Percentiles rank a stretch among this genome's conserved stretches.
phyloP scores from a whole-genome alignment of 1,140 invertebrate genomes.

The Notospermus geniculatus region DNA sequence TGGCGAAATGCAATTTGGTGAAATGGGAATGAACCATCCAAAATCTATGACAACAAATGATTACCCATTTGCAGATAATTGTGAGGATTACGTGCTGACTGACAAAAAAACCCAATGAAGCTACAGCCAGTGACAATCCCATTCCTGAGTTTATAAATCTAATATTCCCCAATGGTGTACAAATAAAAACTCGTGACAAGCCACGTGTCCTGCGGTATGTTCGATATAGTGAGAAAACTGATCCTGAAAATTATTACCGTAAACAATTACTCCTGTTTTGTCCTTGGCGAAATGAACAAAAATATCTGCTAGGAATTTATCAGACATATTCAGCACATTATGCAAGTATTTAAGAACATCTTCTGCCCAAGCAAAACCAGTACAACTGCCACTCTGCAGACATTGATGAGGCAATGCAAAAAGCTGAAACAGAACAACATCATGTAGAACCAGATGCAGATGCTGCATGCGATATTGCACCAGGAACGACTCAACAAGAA shows the following conservation, averaged over 20 bases:
- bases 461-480: too few relatives aligned
- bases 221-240: slow-evolving; percentile 9
- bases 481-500: too few relatives aligned
- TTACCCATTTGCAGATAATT: slow-evolving; percentile 4
- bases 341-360: background rate
- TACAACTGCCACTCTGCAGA: background rate
- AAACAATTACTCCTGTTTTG: slow-evolving; percentile 17
- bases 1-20: too few relatives aligned
- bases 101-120: background rate
- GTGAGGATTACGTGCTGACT: background rate
- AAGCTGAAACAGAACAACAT: background rate
- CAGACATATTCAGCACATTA: background rate
- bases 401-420: background rate
- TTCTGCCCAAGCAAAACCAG: background rate
- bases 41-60: slow-evolving; percentile 3
- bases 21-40: too few relatives aligned
- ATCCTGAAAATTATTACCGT: slow-evolving; percentile 23
- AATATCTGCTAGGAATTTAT: background rate
- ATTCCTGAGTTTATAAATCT: background rate
- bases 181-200: background rate
- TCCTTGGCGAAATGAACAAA: slow-evolving; percentile 17
- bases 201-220: slow-evolving; percentile 20
- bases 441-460: slow-evolving; percentile 11
- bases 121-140: background rate
- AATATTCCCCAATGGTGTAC: background rate